Conservation (phyloP, 1,140 invertebrate species). For the Mercenaria mercenaria region DNA sequence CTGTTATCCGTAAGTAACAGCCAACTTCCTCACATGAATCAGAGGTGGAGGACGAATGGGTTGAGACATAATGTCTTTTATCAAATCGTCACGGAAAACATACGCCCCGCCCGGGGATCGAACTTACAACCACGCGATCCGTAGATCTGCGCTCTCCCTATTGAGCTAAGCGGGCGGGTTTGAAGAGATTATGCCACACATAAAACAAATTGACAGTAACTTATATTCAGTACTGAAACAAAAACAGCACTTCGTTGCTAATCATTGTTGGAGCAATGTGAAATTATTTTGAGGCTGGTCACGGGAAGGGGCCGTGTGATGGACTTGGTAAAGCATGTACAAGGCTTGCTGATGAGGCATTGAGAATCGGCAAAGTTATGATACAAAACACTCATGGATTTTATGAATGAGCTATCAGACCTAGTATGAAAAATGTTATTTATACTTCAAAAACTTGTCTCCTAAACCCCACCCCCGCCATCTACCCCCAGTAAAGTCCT, state of each 20-base stretch:
- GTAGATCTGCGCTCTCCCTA: no score
- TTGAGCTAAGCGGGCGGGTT: no score
- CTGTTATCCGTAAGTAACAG: no score
- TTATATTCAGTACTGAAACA: slow-evolving; percentile 41
- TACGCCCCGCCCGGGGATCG: no score
- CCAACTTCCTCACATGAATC: no score
- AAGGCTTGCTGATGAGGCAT: slow-evolving; percentile 59
- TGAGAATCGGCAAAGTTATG: neutral
- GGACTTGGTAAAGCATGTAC: slow-evolving; percentile 37
- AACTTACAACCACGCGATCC: no score
- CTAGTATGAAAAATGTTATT: neutral
- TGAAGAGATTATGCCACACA: slow-evolving; percentile 21
- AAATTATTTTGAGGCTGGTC: slow-evolving; percentile 64
- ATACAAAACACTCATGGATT: slow-evolving; percentile 43
- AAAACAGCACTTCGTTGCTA: slow-evolving; percentile 7
- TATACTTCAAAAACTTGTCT: no score
- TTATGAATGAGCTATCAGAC: neutral
- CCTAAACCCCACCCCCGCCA: no score
- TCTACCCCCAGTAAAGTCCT: no score
- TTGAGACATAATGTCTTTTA: no score
- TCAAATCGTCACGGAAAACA: no score
- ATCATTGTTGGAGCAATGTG: slow-evolving; percentile 27
- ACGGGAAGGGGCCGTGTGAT: slow-evolving; percentile 63
- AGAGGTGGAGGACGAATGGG: no score
- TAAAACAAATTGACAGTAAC: slow-evolving; percentile 25